Base-by-base conservation (phyloP, 2,113 vertebrate genomes). In the Odontophorus gujanensis region DNA sequence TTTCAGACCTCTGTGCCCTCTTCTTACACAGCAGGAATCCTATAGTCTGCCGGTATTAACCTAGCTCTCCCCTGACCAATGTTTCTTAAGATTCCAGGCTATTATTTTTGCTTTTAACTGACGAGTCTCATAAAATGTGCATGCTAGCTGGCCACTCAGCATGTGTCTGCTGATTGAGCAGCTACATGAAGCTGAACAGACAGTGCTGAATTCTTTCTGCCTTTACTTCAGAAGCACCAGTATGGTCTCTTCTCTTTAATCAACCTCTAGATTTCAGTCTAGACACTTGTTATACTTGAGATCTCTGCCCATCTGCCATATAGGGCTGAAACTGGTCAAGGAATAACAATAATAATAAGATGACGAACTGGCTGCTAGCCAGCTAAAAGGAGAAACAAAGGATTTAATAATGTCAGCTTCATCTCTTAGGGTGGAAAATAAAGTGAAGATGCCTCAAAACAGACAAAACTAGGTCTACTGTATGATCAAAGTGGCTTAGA, bases 361-460 rank as follows among this genome's bases (percentile, higher is more conserved):
- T 7, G 6, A 5, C 4, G 2, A 78, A 24, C 26, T 40, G 17
- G 8, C 67, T 76, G 21, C 11, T 30, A 87, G 38, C 4, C 47
- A 62, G 18, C 15, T 82, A n/a, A 58, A 87, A 80, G 51, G 90
- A 72, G 62, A 85, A 79, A 72, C 5, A 57, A 88, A 81, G 14
- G 12, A 9, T 76, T 16, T 57, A 15, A 38, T 72, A 75, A 79
- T 57, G 22, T 75, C 69, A 81, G n/a, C 20, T 72, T 73, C 24
- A 66, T 4, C 9, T 73, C 48, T 57, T 7, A 19, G 20, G 17
- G 16, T 69, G n/a, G 55, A 69, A 89, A 73, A 96, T 43, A 68
- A 82, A 93, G 11, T 6, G 6, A 69, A 17, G 40, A 47, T 85
- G 34, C 38, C 17, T 73, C 55, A 92, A 74, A 95, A 28, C 7